Evolutionary conservation across 1,140 invertebrate genomes (phyloP).

Genomic region (Meteorus sp.): DNA sequence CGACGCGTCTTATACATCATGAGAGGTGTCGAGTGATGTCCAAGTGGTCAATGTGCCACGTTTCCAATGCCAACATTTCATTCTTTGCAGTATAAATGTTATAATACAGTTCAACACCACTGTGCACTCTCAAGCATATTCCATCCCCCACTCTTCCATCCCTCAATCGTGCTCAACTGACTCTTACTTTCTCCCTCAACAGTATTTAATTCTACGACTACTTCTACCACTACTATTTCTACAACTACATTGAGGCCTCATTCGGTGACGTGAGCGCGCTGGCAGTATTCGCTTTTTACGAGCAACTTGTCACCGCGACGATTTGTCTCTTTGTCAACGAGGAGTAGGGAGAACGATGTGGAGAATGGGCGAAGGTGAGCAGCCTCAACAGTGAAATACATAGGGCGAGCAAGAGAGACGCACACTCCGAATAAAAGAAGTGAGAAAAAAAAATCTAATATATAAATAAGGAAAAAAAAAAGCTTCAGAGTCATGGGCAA

Average conservation of each 20-base stretch:
- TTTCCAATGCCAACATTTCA: conserved; percentile 14
- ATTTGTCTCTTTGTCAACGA: conserved; percentile 31
- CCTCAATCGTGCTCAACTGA: too few relatives aligned
- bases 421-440: neutral
- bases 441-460: neutral
- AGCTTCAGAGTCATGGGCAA: conserved; percentile 11
- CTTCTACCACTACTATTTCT: neutral
- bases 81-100: neutral
- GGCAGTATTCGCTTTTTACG: conserved; percentile 31
- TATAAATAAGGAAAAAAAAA: neutral
- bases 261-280: conserved; percentile 24
- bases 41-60: conserved; percentile 12
- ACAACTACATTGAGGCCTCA: conserved; percentile 13
- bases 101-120: neutral
- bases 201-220: too few relatives aligned
- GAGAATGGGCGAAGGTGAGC: conserved; percentile 2
- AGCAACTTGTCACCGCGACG: conserved; percentile 38
- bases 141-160: neutral
- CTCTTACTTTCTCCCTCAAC: too few relatives aligned
- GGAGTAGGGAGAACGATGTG: conserved; percentile 3
- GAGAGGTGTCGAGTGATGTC: conserved; percentile 20
- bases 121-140: neutral
- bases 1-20: conserved; percentile 8
- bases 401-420: conserved; percentile 14
- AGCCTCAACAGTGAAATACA: conserved; percentile 9